A percentile compares a stretch with the other conserved stretches of the same genome.
Evolutionary conservation across 2,797 vertebrate species (phyloP).

Genomic region (Falco rusticolus): DNA sequence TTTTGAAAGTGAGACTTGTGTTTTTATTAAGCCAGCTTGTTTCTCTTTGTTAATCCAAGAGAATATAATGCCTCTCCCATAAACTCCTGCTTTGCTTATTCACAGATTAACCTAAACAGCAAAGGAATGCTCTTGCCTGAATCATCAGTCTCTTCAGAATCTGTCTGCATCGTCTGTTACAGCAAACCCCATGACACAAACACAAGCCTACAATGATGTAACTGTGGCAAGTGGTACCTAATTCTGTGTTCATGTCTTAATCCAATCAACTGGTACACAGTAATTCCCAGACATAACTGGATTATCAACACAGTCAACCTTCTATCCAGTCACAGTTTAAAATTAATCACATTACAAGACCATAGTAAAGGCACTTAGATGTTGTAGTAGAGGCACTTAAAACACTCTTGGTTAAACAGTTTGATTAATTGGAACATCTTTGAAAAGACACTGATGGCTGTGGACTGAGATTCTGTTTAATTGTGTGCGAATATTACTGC

Average conservation of each 20-base stretch:
- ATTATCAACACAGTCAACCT: slow-evolving; percentile 3
- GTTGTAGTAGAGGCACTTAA: neutral
- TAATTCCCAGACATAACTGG: slow-evolving; percentile 13
- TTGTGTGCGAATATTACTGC: neutral
- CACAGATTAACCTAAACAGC: neutral
- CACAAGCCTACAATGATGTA: neutral
- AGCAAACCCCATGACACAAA: neutral
- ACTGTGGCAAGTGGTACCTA: neutral
- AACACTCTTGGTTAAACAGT: neutral
- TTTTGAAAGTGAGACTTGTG: neutral
- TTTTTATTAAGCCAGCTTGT: neutral
- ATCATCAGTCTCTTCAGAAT: neutral
- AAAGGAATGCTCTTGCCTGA: neutral
- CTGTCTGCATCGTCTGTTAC: neutral
- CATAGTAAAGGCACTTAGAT: neutral
- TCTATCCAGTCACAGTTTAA: neutral
- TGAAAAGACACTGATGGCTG: neutral
- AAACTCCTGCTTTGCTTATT: neutral
- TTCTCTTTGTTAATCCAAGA: neutral
- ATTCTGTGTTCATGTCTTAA: slow-evolving; percentile 19
- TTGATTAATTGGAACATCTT: neutral
- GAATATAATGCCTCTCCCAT: neutral
- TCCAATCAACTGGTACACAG: neutral
- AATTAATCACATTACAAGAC: neutral
- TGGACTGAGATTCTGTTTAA: neutral